A percentile compares a stretch with the other conserved stretches of the same genome.
Conservation (phyloP, 1,140 invertebrate species). For the Antheraea mylitta region DNA sequence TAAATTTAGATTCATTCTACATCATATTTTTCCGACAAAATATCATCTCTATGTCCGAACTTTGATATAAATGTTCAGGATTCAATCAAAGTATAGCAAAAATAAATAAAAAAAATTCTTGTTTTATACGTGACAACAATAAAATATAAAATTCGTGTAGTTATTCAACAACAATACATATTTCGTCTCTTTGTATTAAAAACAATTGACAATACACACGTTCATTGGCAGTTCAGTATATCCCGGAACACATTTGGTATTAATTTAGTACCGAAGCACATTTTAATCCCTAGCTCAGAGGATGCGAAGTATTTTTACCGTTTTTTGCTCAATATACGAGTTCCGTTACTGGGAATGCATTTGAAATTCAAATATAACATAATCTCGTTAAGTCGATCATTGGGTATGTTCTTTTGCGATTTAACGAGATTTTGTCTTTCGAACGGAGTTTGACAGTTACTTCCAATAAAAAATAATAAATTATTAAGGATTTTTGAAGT, state of each 20-base stretch:
- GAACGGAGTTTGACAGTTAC: neutral
- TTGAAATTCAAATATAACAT: constrained; percentile 24
- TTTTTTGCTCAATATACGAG: constrained; percentile 22
- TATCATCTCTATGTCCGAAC: too few species aligned
- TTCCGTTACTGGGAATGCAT: constrained; percentile 20
- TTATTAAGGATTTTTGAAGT: too few species aligned
- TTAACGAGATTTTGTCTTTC: neutral
- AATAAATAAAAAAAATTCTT: neutral
- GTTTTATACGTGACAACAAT: too few species aligned
- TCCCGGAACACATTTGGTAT: neutral
- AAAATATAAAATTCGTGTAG: neutral
- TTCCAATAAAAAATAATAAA: too few species aligned
- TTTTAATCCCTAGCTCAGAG: constrained; percentile 9
- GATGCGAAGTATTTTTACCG: constrained; percentile 15
- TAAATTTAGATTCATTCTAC: too few species aligned
- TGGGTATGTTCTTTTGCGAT: neutral
- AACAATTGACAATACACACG: neutral
- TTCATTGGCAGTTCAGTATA: neutral
- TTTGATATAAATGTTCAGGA: too few species aligned
- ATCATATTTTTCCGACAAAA: too few species aligned
- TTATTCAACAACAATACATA: neutral
- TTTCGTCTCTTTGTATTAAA: neutral
- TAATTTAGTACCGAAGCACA: constrained; percentile 21
- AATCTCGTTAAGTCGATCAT: neutral
- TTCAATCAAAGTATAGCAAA: too few species aligned